These are phyloP conservation scores for Solea solea DNA, from an alignment of 2,113 vertebrate species.

Conservation along the genomic window DNA sequence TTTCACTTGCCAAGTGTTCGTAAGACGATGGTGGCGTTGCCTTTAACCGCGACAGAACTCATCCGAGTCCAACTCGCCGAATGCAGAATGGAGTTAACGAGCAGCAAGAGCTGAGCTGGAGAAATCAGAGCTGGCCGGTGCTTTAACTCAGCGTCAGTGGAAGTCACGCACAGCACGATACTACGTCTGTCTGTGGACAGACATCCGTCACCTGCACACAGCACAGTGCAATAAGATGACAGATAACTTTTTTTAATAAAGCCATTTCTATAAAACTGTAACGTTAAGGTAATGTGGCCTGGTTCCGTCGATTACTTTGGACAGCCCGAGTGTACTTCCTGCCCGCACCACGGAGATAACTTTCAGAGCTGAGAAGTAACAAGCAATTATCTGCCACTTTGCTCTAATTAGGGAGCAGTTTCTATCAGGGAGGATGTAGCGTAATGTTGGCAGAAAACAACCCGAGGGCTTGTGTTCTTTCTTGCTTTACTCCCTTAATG, in stretches of 20 bases:
- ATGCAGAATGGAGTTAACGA: conserved; percentile 34
- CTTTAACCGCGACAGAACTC: too few relatives aligned
- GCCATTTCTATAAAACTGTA: conserved; percentile 48
- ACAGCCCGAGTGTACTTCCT: conserved; percentile 17
- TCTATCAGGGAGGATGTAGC: conserved; percentile 56
- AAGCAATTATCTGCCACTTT: conserved; percentile 77
- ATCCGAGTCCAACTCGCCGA: too few relatives aligned
- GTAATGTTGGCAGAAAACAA: not conserved
- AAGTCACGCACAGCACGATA: conserved; percentile 34
- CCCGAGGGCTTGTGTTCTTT: not conserved
- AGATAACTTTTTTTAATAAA: conserved; percentile 62
- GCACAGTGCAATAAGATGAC: conserved; percentile 49
- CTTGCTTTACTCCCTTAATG: not conserved
- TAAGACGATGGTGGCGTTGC: too few relatives aligned
- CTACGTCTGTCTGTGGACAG: conserved; percentile 21
- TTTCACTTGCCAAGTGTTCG: too few relatives aligned
- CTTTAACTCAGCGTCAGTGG: conserved; percentile 57
- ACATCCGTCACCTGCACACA: conserved; percentile 61
- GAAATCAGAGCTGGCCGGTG: conserved; percentile 28
- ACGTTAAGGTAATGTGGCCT: conserved; percentile 36
- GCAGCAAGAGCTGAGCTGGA: conserved; percentile 19
- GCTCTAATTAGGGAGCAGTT: conserved; percentile 80
- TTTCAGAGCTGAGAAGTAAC: conserved; percentile 74
- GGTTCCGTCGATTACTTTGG: conserved; percentile 30
- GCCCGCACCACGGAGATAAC: conserved; percentile 67